A percentile compares a stretch with the other conserved stretches of the same genome.
Evolutionary conservation across 2,797 vertebrate genomes (phyloP).

Genomic region (Manis javanica): DNA sequence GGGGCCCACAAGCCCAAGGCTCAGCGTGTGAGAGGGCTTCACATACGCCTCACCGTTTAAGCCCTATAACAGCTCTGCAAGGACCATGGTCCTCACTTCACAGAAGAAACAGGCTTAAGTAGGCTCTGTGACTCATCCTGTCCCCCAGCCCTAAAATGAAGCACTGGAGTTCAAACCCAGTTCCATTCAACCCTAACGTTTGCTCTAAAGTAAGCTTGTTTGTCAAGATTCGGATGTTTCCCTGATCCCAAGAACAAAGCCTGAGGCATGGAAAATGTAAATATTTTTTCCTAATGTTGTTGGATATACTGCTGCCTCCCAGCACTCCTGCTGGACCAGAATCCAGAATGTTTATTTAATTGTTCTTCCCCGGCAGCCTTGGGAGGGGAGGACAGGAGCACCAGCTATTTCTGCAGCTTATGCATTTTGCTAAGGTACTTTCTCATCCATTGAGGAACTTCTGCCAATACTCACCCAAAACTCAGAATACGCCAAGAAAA

Average conservation of each 20-base stretch:
- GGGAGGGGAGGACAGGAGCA: neutral
- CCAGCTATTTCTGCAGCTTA: neutral
- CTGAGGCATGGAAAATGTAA: neutral
- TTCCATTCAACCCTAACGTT: neutral
- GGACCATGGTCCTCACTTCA: neutral
- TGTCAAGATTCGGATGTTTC: neutral
- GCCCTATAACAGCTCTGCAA: neutral
- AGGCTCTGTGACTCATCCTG: neutral
- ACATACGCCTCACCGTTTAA: neutral
- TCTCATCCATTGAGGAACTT: neutral
- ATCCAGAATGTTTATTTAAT: neutral
- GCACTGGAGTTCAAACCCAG: neutral
- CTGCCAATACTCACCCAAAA: neutral
- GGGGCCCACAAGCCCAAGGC: fast-evolving
- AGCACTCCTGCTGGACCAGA: neutral
- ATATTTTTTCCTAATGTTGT: neutral
- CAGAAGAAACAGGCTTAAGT: neutral
- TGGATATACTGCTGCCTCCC: neutral
- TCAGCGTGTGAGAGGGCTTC: neutral
- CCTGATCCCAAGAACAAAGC: neutral
- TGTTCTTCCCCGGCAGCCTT: neutral
- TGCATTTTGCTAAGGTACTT: neutral
- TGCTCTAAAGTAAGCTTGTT: neutral
- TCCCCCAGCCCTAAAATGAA: neutral
- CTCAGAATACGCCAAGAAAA: neutral